These are phyloP conservation scores for Rhadinocentrus ornatus DNA, from an alignment of 2,797 vertebrate genomes.

Conservation along the genomic window DNA sequence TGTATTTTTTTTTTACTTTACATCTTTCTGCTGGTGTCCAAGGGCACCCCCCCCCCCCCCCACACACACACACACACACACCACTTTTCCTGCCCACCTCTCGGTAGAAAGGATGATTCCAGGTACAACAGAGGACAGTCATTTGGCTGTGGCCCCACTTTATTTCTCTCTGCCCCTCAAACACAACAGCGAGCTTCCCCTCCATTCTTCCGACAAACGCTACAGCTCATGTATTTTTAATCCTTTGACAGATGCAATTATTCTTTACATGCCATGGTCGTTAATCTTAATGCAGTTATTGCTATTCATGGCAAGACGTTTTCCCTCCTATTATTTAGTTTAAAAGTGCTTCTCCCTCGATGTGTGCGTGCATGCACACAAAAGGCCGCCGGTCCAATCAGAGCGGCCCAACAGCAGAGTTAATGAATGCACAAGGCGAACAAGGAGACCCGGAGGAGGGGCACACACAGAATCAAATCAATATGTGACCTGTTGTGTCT, in stretches of 20 bases:
- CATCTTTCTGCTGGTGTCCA: constrained; percentile 74
- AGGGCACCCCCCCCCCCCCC: constrained; percentile 78
- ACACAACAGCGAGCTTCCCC: constrained; percentile 66
- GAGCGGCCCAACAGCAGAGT: constrained; percentile 53
- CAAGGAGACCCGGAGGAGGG: constrained; percentile 21
- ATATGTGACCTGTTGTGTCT: constrained; percentile 75
- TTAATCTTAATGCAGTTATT: constrained; percentile 87
- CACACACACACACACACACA: too few relatives aligned
- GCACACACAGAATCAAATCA: constrained; percentile 37
- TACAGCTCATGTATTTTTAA: constrained; percentile 83
- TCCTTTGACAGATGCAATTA: constrained; percentile 84
- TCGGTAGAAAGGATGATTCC: constrained; percentile 74
- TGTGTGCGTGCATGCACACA: constrained; percentile 35
- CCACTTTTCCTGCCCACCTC: constrained; percentile 45
- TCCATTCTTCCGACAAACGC: constrained; percentile 68
- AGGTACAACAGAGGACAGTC: constrained; percentile 79
- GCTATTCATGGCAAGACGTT: constrained; percentile 80
- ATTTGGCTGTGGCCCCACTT: constrained; percentile 73
- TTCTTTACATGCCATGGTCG: constrained; percentile 81
- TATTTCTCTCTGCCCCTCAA: constrained; percentile 68
- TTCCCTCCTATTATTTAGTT: constrained; percentile 73
- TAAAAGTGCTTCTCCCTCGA: constrained; percentile 54
- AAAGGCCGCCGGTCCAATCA: constrained; percentile 65
- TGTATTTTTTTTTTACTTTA: constrained; percentile 77
- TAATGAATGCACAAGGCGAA: constrained; percentile 66